A percentile compares a stretch with the other conserved stretches of the same genome.
Evolutionary conservation across 2,888 invertebrate genomes (phyloP).

Genomic region (Aporophyla lueneburgensis): DNA sequence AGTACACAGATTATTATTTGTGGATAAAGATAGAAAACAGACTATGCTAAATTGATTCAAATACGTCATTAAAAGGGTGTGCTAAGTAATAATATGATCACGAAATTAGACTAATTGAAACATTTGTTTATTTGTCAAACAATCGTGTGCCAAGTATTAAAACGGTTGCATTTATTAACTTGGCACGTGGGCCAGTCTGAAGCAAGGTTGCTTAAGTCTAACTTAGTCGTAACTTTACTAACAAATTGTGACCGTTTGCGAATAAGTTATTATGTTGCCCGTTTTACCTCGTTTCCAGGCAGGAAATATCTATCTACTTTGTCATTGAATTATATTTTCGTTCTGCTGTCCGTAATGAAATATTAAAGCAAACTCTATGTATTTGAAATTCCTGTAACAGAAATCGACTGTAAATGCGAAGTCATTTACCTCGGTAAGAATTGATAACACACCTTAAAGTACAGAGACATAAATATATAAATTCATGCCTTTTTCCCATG

Average conservation of each 20-base stretch:
- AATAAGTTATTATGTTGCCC: slow-evolving; percentile 33
- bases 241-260: slow-evolving; percentile 41
- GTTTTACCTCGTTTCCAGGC: slow-evolving; percentile 19
- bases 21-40: not conserved
- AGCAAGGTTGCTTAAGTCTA: not conserved
- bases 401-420: not conserved
- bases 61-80: not conserved
- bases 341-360: slow-evolving; percentile 20
- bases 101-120: slow-evolving; percentile 35
- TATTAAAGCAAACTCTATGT: not conserved
- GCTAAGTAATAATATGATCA: slow-evolving; percentile 11
- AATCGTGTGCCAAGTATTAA: slow-evolving; percentile 49
- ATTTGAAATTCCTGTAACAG: not conserved
- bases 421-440: not conserved
- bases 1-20: not conserved
- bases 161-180: slow-evolving; percentile 37
- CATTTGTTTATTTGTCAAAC: slow-evolving; percentile 38
- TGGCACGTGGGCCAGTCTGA: slow-evolving; percentile 16
- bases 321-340: slow-evolving; percentile 41
- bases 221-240: slow-evolving; percentile 20
- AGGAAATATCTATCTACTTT: slow-evolving; percentile 49
- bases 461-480: too few relatives aligned
- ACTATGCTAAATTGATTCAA: not conserved
- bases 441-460: too few relatives aligned
- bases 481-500: too few relatives aligned